These are phyloP conservation scores for Helicoverpa zea DNA, from an alignment of 1,140 invertebrate species.

Conservation along the genomic window DNA sequence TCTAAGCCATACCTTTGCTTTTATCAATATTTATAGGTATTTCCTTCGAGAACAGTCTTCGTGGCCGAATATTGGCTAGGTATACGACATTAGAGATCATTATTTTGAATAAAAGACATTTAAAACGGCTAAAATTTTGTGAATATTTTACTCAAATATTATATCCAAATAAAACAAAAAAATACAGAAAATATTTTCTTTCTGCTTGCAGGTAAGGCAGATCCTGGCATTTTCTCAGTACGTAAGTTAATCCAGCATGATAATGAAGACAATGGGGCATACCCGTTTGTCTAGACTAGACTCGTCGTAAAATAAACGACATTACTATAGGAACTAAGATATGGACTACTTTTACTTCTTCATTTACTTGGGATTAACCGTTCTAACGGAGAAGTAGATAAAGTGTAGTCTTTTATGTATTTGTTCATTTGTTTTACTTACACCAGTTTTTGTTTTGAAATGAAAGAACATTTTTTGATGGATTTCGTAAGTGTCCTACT, in stretches of 20 bases:
- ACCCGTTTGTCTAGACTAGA: slow-evolving; percentile 25
- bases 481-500: no score
- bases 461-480: no score
- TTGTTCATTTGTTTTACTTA: no score
- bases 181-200: background rate
- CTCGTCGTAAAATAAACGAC: slow-evolving; percentile 1
- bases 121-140: background rate
- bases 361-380: slow-evolving; percentile 1
- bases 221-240: background rate
- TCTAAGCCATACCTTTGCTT: no score
- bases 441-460: no score
- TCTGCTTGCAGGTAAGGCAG: background rate
- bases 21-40: no score
- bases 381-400: no score
- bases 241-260: slow-evolving; percentile 13
- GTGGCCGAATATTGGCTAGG: no score
- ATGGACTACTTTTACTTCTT: background rate
- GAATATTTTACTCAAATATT: no score
- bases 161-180: no score
- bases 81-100: background rate
- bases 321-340: background rate
- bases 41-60: no score
- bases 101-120: background rate
- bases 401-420: no score
- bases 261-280: background rate